These are phyloP conservation scores for Champsocephalus gunnari DNA, from an alignment of 2,797 vertebrate genomes.

Conservation along the genomic window DNA sequence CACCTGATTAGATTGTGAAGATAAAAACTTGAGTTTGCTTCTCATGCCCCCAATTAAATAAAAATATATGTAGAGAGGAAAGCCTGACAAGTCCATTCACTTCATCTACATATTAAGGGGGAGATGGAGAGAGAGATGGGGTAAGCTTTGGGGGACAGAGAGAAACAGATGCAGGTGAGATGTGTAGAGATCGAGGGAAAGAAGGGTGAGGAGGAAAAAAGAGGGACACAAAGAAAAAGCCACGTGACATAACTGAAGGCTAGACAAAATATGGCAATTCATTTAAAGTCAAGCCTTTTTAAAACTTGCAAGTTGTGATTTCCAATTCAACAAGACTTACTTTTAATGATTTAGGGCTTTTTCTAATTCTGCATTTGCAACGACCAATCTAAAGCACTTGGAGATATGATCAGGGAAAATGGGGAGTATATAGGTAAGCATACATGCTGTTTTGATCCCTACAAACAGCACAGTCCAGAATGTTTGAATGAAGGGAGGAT, in stretches of 20 bases:
- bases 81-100: constrained; percentile 62
- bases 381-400: not conserved
- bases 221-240: not conserved
- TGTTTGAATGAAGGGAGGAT: not conserved
- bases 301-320: not conserved
- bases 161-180: constrained; percentile 6
- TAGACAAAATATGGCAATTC: not conserved
- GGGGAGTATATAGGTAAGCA: not conserved
- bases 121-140: not conserved
- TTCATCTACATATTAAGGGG: constrained; percentile 56
- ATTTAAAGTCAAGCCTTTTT: not conserved
- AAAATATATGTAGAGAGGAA: constrained; percentile 80
- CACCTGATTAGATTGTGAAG: constrained; percentile 76
- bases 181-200: not conserved
- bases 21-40: constrained; percentile 77
- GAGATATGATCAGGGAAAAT: not conserved
- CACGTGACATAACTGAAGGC: not conserved
- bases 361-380: not conserved
- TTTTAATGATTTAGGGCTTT: not conserved
- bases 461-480: not conserved
- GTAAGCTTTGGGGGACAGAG: not conserved
- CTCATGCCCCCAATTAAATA: constrained; percentile 78
- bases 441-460: not conserved
- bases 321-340: too few relatives aligned
- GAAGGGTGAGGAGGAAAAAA: not conserved